Evolutionary conservation across 2,113 vertebrate genomes (phyloP), one percentile per base, ranked within the genome.

Genomic region (Centropristis striata): DNA sequence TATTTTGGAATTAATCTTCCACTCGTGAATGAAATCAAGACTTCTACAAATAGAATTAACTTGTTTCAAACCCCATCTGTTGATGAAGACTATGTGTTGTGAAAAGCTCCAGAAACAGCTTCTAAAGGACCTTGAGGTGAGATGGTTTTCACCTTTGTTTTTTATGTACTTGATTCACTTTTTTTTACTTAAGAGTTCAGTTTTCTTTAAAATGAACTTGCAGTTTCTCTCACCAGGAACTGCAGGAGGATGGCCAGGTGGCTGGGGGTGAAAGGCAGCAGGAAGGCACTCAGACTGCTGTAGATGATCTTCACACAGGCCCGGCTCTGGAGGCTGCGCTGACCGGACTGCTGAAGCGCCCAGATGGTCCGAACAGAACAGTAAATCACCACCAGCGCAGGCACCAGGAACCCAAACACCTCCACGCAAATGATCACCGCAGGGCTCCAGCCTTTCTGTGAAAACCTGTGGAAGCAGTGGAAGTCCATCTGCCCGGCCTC

Each of bases 231-330:
- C 37, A 93, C 97, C 90, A 99, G 93, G 87, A 95, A 98, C 91
- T 98, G 97, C 51, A 99, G 90, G 39, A 94, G 91, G 75, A 98
- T 96, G 0, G 78, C 95, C 1, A 98, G 36, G 87, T 99, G 97
- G n/a, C 95, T 88, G 0, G 97, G 97, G 0, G 95, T 96, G 80
- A 99, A 98, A 14, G 97, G 98, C 63, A 96, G 61, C 75, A 99
- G 86, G 44, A 98, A 99, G 50, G 97, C 94, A 1, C 92, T 83
- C 0, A 98, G 86, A 65, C 94, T 96, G 86, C 94, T 95, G 25
- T 93, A 88, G 14, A 98, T 96, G 14, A 96, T 96, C 86, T 93
- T 90, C 78, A 96, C 82, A 18, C 94, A 95, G 71, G 93, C 80
- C 39, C 9, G 74, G 42, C 81, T 92, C 71, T 85, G 75, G 1